Base-by-base conservation (phyloP, 2,113 vertebrate species). In the Seriola dumerili region DNA sequence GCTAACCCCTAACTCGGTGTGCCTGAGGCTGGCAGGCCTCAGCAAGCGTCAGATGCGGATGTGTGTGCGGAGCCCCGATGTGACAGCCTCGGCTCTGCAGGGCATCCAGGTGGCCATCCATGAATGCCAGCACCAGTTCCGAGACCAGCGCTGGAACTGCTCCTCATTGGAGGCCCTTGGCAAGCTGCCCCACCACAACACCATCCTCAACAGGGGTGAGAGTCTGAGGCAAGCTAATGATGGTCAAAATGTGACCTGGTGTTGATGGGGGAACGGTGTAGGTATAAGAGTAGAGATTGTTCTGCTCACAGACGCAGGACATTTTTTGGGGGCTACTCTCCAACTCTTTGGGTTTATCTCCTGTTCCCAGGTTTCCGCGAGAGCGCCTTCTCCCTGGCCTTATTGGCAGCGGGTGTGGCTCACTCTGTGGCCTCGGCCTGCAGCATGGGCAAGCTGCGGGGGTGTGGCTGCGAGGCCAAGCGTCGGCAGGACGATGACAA, bases 61-160 rank as follows among this genome's bases (percentile, higher is more conserved):
- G 89, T 98, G 97, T 81, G 92, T 96, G 61, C 95, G 96, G 52
- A 97, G 95, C 89, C 97, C 97, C 1, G 97, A 97, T 86, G 97
- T 97, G 78, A 97, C 97, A 0, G 97, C 97, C 77, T 97, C 97
- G 0, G 97, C 97, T 34, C 95, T 98, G n/a, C 97, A 98, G 90
- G 97, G 97, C 72, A 95, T 98, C 87, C 97, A 97, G 85, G 95
- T 97, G 73, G 97, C 97, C 4, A 95, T 97, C 74, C 97, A 98
- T 10, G 97, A 98, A 86, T 98, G 97, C 90, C 97, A 97, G 89
- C 95, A 97, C 79, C 97, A 98, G 93, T 93, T 98, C 79, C 95
- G 94, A 19, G 95, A 97, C 90, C 97, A 97, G 90, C 96, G 97
- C 79, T 98, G 97, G 97, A 97, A 98, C 93, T 98, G 97, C 88